phyloP scores from a whole-genome alignment of 2,888 invertebrate genomes.

The Cheilosia scutellata region DNA sequence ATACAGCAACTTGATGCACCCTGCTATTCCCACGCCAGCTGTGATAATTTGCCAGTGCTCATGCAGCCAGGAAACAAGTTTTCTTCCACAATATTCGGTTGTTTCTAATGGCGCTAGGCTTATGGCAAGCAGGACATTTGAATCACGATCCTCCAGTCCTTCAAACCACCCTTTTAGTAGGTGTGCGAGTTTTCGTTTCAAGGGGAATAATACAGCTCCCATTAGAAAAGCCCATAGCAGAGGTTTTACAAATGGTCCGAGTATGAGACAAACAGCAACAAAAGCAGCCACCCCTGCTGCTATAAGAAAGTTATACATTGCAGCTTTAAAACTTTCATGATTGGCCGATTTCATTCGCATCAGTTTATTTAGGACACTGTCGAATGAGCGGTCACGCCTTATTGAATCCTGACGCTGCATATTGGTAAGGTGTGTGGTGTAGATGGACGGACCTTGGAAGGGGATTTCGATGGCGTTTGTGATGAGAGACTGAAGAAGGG shows the following conservation, averaged over 20 bases:
- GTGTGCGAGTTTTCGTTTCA: conserved; percentile 92
- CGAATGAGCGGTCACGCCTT: conserved; percentile 83
- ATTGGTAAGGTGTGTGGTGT: neutral
- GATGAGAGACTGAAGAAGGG: neutral
- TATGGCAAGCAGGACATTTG: conserved; percentile 87
- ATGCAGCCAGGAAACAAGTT: conserved; percentile 89
- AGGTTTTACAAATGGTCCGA: conserved; percentile 96
- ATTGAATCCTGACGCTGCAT: conserved; percentile 82
- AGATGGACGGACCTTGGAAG: conserved; percentile 20
- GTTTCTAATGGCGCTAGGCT: conserved; percentile 90
- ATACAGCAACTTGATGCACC: conserved; percentile 80
- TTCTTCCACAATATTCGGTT: conserved; percentile 90
- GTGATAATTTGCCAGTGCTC: conserved; percentile 88
- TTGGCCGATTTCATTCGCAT: conserved; percentile 82
- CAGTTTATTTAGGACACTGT: conserved; percentile 82
- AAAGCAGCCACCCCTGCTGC: conserved; percentile 82
- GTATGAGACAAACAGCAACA: conserved; percentile 90
- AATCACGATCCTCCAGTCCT: conserved; percentile 87
- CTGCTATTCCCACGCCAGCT: conserved; percentile 82
- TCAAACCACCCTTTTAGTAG: conserved; percentile 92
- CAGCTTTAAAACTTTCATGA: conserved; percentile 83
- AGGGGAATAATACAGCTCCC: conserved; percentile 98
- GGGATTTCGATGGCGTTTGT: neutral
- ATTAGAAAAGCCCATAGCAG: conserved; percentile 97
- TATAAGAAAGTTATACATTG: conserved; percentile 83